A percentile compares a stretch with the other conserved stretches of the same genome.
phyloP scores from a whole-genome alignment of 2,888 invertebrate genomes.

The Chrysotoxum bicinctum region DNA sequence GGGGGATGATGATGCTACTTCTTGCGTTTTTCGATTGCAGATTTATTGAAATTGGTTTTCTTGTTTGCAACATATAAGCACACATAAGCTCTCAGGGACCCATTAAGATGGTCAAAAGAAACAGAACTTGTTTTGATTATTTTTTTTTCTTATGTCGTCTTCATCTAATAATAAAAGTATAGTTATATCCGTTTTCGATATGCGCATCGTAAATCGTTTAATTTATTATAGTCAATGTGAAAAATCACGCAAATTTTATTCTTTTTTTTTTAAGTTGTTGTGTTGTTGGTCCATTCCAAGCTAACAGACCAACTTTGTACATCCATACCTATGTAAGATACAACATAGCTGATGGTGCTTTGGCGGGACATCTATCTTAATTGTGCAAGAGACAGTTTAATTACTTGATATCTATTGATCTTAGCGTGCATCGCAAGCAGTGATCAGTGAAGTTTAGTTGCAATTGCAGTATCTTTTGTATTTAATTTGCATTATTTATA shows the following conservation, averaged over 20 bases:
- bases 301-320: neutral
- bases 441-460: constrained; percentile 7
- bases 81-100: constrained; percentile 23
- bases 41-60: constrained; percentile 68
- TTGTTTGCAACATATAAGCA: constrained; percentile 51
- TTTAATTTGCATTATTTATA: constrained; percentile 63
- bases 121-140: constrained; percentile 59
- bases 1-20: neutral
- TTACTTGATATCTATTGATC: constrained; percentile 58
- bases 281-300: neutral
- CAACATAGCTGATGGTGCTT: constrained; percentile 21
- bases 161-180: constrained; percentile 47
- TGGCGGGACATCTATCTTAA: constrained; percentile 60
- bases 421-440: constrained; percentile 21
- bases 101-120: constrained; percentile 56
- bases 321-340: neutral
- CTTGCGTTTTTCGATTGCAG: constrained; percentile 62
- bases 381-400: constrained; percentile 69
- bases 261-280: neutral
- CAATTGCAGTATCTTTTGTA: constrained; percentile 52
- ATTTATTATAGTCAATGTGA: constrained; percentile 56
- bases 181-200: constrained; percentile 69
- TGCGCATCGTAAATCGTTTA: constrained; percentile 69
- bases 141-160: constrained; percentile 5
- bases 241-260: constrained; percentile 56